These are phyloP conservation scores for Ptychochromis oligacanthus DNA, from an alignment of 2,113 vertebrate species.

Conservation along the genomic window DNA sequence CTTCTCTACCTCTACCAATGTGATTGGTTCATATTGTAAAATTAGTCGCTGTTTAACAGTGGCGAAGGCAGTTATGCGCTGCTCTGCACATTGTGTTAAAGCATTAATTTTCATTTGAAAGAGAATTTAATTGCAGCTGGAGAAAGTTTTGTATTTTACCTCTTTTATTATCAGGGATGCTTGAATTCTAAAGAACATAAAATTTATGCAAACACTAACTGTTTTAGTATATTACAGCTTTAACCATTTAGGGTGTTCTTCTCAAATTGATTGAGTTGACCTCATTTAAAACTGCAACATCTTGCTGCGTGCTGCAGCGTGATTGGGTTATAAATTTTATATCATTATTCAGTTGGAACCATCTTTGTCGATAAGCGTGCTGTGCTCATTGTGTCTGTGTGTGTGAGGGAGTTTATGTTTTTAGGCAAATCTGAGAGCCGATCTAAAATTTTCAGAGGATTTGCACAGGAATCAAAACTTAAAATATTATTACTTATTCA, in stretches of 20 bases:
- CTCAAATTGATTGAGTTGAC: neutral
- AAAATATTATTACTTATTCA: conserved; percentile 38
- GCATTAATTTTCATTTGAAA: conserved; percentile 43
- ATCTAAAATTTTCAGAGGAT: neutral
- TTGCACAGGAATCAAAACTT: neutral
- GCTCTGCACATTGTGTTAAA: conserved; percentile 10
- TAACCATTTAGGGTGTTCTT: neutral
- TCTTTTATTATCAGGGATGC: neutral
- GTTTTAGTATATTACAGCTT: neutral
- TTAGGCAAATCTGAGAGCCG: conserved; percentile 4
- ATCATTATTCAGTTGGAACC: neutral
- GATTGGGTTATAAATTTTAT: neutral
- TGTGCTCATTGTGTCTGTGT: neutral
- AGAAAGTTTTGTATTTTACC: neutral
- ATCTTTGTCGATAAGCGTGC: neutral
- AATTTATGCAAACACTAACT: neutral
- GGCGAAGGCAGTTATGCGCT: conserved; percentile 19
- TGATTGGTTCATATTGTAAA: conserved; percentile 4
- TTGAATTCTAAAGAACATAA: neutral
- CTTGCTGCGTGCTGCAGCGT: neutral
- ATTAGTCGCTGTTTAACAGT: conserved; percentile 27
- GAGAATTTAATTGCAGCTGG: conserved; percentile 18
- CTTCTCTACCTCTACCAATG: conserved; percentile 4
- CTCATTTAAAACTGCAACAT: conserved; percentile 10
- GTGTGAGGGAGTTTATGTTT: neutral